Percentiles rank a stretch among this genome's conserved stretches.
These are phyloP conservation scores for Chaetorhynchus papuensis DNA, from an alignment of 2,113 vertebrate genomes.

Conservation along the genomic window DNA sequence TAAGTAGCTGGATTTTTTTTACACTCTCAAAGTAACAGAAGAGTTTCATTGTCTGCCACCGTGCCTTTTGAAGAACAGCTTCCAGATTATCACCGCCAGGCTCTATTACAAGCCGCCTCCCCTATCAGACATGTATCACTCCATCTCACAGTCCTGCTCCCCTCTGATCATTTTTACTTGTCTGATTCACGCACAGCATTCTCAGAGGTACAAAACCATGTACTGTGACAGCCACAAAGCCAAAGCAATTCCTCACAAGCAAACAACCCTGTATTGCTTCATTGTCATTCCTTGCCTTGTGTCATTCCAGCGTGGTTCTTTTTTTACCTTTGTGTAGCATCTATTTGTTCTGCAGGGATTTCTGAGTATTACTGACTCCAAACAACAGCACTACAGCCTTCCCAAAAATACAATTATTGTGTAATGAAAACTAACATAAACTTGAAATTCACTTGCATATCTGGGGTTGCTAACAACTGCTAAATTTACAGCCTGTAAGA, in stretches of 20 bases:
- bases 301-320: background rate
- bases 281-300: background rate
- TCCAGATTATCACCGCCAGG: background rate
- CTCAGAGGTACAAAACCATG: background rate
- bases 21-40: background rate
- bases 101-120: background rate
- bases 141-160: background rate
- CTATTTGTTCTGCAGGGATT: background rate
- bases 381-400: background rate
- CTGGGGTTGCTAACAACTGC: background rate
- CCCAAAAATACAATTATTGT: background rate
- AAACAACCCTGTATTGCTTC: background rate
- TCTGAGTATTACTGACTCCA: background rate
- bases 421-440: background rate
- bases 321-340: background rate
- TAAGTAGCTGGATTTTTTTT: background rate
- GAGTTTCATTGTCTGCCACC: background rate
- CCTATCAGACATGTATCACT: background rate
- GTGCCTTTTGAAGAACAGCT: background rate
- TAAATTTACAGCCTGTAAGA: background rate
- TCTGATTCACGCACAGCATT: background rate
- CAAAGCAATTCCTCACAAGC: background rate
- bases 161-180: background rate
- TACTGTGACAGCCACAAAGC: background rate
- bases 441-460: background rate